These are phyloP conservation scores for Oceanodroma tethys DNA, from an alignment of 2,113 vertebrate genomes.

Conservation along the genomic window DNA sequence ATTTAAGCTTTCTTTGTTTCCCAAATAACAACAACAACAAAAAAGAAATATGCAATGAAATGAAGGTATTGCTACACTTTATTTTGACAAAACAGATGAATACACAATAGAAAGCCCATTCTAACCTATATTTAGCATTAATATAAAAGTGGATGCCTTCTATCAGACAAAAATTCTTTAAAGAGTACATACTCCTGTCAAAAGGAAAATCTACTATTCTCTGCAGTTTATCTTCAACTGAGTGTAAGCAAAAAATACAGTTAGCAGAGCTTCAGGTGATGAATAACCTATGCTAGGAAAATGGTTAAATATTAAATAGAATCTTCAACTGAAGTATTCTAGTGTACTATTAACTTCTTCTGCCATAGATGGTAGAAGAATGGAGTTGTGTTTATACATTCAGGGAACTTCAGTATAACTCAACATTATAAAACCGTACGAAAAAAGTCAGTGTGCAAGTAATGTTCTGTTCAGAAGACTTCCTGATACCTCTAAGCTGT, in stretches of 20 bases:
- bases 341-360: neutral
- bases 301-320: neutral
- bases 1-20: neutral
- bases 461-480: neutral
- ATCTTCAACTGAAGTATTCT: neutral
- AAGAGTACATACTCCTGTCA: neutral
- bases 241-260: neutral
- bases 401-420: neutral
- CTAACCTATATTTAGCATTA: neutral
- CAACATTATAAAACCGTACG: neutral
- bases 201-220: neutral
- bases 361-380: neutral
- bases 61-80: neutral
- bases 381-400: neutral
- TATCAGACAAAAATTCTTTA: neutral
- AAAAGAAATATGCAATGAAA: neutral
- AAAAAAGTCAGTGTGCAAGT: neutral
- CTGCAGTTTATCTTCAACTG: neutral
- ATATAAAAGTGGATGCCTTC: neutral
- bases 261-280: neutral
- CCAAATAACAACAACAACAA: neutral
- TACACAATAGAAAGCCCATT: neutral
- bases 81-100: neutral
- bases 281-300: neutral
- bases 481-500: fast-evolving